Conservation (phyloP, 2,797 vertebrate species). For the Eupleurogrammus muticus region DNA sequence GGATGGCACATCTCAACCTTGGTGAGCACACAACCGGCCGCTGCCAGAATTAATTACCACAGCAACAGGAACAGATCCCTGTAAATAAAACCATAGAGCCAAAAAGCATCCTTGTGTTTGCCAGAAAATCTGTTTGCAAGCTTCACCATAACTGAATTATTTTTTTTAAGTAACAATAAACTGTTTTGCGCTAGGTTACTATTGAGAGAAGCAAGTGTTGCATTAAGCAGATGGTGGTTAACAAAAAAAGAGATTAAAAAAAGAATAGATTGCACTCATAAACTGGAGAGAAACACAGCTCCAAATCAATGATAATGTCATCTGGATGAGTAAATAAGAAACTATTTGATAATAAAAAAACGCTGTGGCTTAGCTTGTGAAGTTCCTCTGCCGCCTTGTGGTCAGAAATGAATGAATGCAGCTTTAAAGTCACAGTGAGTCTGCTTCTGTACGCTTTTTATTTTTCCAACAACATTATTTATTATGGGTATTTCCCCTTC, state of each 20-base stretch:
- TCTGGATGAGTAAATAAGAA: not conserved
- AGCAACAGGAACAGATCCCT: slow-evolving; percentile 46
- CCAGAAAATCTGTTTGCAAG: not conserved
- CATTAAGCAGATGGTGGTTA: not conserved
- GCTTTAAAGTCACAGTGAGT: no score
- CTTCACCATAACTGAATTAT: not conserved
- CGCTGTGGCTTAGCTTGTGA: not conserved
- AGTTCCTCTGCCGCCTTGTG: not conserved
- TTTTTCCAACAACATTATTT: not conserved
- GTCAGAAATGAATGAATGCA: no score
- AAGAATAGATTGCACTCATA: not conserved
- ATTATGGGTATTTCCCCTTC: not conserved
- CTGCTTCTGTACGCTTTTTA: no score
- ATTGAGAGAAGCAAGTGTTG: not conserved
- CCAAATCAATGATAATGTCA: not conserved
- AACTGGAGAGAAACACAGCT: not conserved
- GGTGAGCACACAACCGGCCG: slow-evolving; percentile 44
- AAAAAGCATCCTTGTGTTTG: slow-evolving; percentile 22
- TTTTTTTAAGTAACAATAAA: not conserved
- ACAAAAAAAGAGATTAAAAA: not conserved
- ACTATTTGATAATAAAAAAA: not conserved
- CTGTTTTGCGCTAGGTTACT: no score
- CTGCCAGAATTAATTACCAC: slow-evolving; percentile 73
- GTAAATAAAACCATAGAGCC: slow-evolving; percentile 47
- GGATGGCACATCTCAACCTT: slow-evolving; percentile 45